Base-by-base conservation (phyloP, 2,797 vertebrate species). In the Myripristis jacobus region DNA sequence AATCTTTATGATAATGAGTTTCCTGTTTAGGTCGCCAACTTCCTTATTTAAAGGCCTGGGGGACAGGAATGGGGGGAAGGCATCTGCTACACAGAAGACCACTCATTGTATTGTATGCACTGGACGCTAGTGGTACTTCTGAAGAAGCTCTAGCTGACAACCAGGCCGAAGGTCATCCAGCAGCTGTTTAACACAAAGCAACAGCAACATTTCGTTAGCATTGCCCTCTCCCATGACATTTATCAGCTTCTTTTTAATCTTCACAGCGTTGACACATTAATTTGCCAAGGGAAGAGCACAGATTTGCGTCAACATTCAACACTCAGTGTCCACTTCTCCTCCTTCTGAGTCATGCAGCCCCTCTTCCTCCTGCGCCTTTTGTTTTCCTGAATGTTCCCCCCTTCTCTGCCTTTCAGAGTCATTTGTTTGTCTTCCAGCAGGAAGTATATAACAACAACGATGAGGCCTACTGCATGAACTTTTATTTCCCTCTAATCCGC, bases 1-100 rank as follows among this genome's bases (percentile, higher is more conserved):
- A 76, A 46, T 46, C 43, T 82, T 77, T 82, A 75, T 71, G 22
- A 63, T 70, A 55, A 75, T 51, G 27, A 65, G 54, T 66, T 88
- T 88, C 84, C 77, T 58, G 85, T 86, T 89, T 63, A 83, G 79
- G 81, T 77, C 46, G 67, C 21, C 67, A 57, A 65, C 70, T 79
- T 87, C 81, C 73, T 75, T 70, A 60, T 70, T 50, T 19, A 19
- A 66, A n/a, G n/a, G 50, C 41, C 47, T 5, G 52, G 16, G 13
- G 9, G n/a, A n/a, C n/a, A n/a, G n/a, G n/a, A n/a, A n/a, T n/a
- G n/a, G n/a, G n/a, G n/a, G n/a, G n/a, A n/a, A 3, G 46, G 46
- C 9, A 12, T 48, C 7, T 48, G 46, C 46, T 48, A 48, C 50
- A 63, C 16, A 60, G 9, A 71, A 19, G 38, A 48, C 24, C 25